These are phyloP conservation scores for Enteromius afrohamiltoni DNA, from an alignment of 2,797 vertebrate genomes.

Conservation along the genomic window DNA sequence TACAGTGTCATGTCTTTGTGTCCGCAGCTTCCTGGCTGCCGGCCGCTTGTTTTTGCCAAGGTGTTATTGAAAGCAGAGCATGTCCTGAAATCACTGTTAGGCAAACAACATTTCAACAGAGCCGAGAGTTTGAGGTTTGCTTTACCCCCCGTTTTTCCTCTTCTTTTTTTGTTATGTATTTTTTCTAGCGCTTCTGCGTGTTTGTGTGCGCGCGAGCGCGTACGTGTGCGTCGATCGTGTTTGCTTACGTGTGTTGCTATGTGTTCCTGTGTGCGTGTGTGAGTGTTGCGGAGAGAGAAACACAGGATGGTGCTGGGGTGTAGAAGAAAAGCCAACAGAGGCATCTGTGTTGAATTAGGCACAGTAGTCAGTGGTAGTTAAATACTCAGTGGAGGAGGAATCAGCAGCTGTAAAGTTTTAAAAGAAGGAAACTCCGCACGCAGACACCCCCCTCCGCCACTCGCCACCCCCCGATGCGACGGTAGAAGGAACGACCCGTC, in stretches of 20 bases:
- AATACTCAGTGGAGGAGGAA: constrained; percentile 77
- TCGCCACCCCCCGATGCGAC: constrained; percentile 49
- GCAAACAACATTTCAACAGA: constrained; percentile 61
- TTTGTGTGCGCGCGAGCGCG: neutral
- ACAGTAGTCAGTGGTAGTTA: constrained; percentile 78
- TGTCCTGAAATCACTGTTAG: constrained; percentile 63
- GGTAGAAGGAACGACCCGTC: constrained; percentile 44
- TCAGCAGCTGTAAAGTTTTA: constrained; percentile 78
- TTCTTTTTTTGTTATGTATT: neutral
- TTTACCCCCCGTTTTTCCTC: constrained; percentile 32
- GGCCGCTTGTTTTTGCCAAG: constrained; percentile 63
- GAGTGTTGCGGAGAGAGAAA: neutral
- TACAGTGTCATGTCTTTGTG: constrained; percentile 53
- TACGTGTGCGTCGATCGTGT: constrained; percentile 16
- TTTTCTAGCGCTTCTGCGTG: neutral
- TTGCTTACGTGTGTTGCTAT: constrained; percentile 42
- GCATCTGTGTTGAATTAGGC: constrained; percentile 82
- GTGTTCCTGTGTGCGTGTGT: constrained; percentile 30
- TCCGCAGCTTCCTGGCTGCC: constrained; percentile 47
- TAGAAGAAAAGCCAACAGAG: constrained; percentile 55
- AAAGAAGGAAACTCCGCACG: constrained; percentile 77
- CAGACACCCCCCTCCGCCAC: constrained; percentile 42
- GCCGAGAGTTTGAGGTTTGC: constrained; percentile 49
- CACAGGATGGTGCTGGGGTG: constrained; percentile 46
- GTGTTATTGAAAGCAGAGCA: constrained; percentile 67